A percentile compares a stretch with the other conserved stretches of the same genome.
Evolutionary conservation across 2,113 vertebrate genomes (phyloP).

Genomic region (Aplodontia rufa): DNA sequence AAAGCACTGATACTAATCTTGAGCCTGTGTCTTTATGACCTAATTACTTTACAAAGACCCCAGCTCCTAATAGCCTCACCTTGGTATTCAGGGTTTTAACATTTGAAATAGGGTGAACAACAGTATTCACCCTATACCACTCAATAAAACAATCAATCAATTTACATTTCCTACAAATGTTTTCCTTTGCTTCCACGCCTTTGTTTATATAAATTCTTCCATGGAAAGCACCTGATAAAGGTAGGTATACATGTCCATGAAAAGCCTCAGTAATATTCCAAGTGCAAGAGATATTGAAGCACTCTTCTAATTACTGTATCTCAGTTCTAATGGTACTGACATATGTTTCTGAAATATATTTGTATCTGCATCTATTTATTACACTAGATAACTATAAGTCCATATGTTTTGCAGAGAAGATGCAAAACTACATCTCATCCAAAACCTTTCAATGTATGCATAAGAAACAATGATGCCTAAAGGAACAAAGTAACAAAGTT

Average conservation of each 20-base stretch:
- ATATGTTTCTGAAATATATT: no score
- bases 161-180: background rate
- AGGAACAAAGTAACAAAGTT: background rate
- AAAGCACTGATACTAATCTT: background rate
- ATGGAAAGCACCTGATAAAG: background rate
- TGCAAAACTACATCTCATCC: background rate
- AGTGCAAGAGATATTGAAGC: background rate
- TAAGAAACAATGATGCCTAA: background rate
- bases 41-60: background rate
- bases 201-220: background rate
- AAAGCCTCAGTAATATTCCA: background rate
- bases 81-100: background rate
- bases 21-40: background rate
- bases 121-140: background rate
- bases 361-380: background rate
- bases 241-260: background rate
- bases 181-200: background rate
- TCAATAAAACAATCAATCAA: no score
- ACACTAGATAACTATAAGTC: background rate
- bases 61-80: background rate
- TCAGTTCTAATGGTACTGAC: background rate
- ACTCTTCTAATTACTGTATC: background rate
- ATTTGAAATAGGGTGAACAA: background rate
- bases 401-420: background rate
- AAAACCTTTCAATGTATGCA: background rate